Conservation (phyloP, 2,888 invertebrate species). For the Thera obeliscata region DNA sequence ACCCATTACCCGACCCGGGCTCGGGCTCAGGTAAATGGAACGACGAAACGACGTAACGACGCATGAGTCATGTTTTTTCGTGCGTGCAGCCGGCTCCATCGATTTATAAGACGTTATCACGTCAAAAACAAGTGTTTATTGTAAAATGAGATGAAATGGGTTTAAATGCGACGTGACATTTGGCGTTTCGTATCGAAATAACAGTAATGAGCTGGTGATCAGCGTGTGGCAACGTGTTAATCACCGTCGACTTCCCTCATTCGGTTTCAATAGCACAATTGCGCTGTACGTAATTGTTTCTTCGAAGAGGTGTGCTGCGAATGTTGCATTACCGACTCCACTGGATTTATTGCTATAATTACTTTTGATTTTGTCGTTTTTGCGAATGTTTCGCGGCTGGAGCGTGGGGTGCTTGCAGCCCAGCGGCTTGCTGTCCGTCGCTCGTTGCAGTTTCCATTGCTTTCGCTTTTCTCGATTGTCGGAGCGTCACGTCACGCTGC, state of each 20-base stretch:
- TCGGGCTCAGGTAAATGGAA: too few relatives aligned
- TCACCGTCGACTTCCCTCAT: constrained; percentile 49
- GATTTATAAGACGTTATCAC: too few relatives aligned
- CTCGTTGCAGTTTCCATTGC: constrained; percentile 69
- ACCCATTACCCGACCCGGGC: too few relatives aligned
- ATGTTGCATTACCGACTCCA: constrained; percentile 13
- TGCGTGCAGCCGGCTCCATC: too few relatives aligned
- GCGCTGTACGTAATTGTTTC: constrained; percentile 51
- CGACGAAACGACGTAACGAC: too few relatives aligned
- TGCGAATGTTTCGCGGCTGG: background rate
- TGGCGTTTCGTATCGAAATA: constrained; percentile 37
- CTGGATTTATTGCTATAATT: constrained; percentile 19
- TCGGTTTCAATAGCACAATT: constrained; percentile 50
- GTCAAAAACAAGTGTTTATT: constrained; percentile 15
- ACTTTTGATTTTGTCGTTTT: constrained; percentile 14
- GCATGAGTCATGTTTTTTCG: too few relatives aligned
- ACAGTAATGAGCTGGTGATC: constrained; percentile 48
- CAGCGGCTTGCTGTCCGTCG: constrained; percentile 8
- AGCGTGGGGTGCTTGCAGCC: background rate
- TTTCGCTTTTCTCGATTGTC: constrained; percentile 71
- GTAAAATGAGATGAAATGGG: constrained; percentile 17
- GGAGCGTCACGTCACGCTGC: constrained; percentile 53
- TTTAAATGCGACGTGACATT: constrained; percentile 34
- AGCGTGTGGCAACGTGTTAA: constrained; percentile 52
- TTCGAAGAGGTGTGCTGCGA: constrained; percentile 44